phyloP scores from a whole-genome alignment of 2,113 vertebrate genomes.

The Ailurus styani region DNA sequence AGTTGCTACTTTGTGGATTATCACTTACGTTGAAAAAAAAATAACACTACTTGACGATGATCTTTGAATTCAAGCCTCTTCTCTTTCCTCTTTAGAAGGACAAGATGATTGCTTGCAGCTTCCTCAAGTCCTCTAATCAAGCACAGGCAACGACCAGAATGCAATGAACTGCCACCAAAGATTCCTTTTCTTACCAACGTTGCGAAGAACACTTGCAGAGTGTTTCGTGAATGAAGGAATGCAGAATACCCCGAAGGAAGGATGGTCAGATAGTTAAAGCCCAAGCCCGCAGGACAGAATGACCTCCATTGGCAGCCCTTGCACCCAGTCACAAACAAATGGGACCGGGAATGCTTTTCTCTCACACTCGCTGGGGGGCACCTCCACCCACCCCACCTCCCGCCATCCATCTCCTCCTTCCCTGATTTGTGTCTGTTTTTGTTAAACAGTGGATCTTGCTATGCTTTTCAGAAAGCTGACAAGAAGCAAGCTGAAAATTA shows the following conservation, averaged over 20 bases:
- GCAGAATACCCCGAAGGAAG: background rate
- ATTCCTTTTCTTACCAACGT: background rate
- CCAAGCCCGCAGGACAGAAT: background rate
- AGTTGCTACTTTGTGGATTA: background rate
- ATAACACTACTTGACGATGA: background rate
- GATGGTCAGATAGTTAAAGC: background rate
- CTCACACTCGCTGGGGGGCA: background rate
- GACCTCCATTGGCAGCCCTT: background rate
- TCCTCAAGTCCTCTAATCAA: slow-evolving; percentile 7
- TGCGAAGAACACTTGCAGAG: background rate
- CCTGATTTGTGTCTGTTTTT: slow-evolving; percentile 66
- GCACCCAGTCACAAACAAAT: slow-evolving; percentile 17
- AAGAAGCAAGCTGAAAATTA: slow-evolving; percentile 59
- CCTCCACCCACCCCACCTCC: background rate
- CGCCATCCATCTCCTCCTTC: slow-evolving; percentile 39
- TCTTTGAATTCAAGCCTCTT: slow-evolving; percentile 20
- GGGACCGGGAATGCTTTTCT: slow-evolving; percentile 10
- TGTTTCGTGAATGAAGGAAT: slow-evolving; percentile 19
- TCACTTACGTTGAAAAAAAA: background rate
- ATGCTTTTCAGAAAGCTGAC: slow-evolving; percentile 67
- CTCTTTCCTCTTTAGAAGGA: background rate
- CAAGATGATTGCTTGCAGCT: background rate
- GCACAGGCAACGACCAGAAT: slow-evolving; percentile 1
- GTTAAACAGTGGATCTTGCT: slow-evolving; percentile 61
- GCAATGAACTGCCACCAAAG: background rate